Evolutionary conservation across 1,140 invertebrate genomes (phyloP).

Genomic region (Drosophila parvula): DNA sequence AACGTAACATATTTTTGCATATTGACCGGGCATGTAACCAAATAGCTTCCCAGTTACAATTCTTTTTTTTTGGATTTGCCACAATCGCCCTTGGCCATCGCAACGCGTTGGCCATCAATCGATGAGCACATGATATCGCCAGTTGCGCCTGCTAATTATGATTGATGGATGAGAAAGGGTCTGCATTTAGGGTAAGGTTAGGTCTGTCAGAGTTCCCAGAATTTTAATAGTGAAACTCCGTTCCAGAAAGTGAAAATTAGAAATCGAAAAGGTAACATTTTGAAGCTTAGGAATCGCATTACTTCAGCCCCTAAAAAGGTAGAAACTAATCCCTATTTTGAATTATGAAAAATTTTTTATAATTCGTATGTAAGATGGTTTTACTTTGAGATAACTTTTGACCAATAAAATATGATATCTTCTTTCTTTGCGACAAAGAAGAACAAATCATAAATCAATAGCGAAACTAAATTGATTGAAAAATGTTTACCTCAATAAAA

Average conservation of each 20-base stretch:
- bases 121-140: conserved; percentile 31
- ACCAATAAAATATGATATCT: too few relatives aligned
- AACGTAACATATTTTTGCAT: conserved; percentile 65
- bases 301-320: too few relatives aligned
- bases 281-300: too few relatives aligned
- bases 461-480: background rate
- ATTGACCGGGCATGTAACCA: conserved; percentile 45
- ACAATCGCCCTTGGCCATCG: conserved; percentile 7
- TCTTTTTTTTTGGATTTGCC: conserved; percentile 27
- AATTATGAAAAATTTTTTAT: too few relatives aligned
- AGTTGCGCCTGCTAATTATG: conserved; percentile 55
- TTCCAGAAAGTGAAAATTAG: background rate
- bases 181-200: background rate
- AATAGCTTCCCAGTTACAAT: conserved; percentile 35
- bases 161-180: conserved; percentile 50
- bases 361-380: too few relatives aligned
- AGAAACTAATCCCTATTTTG: too few relatives aligned
- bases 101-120: conserved; percentile 4
- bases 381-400: too few relatives aligned
- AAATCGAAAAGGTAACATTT: too few relatives aligned
- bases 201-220: conserved; percentile 13
- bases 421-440: too few relatives aligned
- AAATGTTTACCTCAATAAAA: too few relatives aligned
- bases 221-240: conserved; percentile 9
- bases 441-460: too few relatives aligned